Base-by-base conservation (phyloP, 1,140 invertebrate genomes). In the Ooceraea biroi region DNA sequence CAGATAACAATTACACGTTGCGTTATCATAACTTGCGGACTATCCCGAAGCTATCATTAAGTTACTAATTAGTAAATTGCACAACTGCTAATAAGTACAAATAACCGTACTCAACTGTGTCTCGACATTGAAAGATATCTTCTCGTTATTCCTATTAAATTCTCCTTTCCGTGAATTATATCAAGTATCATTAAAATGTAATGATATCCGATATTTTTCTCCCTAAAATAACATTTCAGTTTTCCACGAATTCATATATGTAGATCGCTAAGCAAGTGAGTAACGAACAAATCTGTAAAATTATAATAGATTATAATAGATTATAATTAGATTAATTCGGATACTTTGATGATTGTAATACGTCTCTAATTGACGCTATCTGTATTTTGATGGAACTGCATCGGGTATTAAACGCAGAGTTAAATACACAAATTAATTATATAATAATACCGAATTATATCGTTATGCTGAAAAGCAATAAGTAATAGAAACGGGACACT, bases 401-500 rank as follows among this genome's bases (percentile, higher is more conserved):
- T 19, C 36, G 11, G 14, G 2, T 10, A 25, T 22, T 58, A 27
- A 11, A 58, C 41, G 41, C 12, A 3, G 3, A 41, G 44, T 76
- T 77, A 65, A 77, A 77, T 50, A n/a, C n/a, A 66, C 27, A 7
- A n/a, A 19, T 77, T 25, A 66, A 66, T 77, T 77, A 77, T 65
- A 77, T 65, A 27, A 66, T 77, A 76, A 76, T 76, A 76, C 7
- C n/a, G n/a, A 76, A 76, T 76, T 76, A 44, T 41, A 60, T 60
- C 7, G 50, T 50, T 22, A 66, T 77, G 46, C 25, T 7, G 27
- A 17, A 22, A 27, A 12, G 19, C 30, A 65, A 52, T 27, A 11
- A 77, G 50, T 65, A 36, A 27, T 25, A 36, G 44, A n/a, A n/a
- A n/a, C n/a, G n/a, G n/a, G n/a, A n/a, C n/a, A n/a, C n/a, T n/a